Evolutionary conservation across 2,113 vertebrate species (phyloP), one percentile per base, ranked within the genome.

Genomic region (Shinisaurus crocodilurus): DNA sequence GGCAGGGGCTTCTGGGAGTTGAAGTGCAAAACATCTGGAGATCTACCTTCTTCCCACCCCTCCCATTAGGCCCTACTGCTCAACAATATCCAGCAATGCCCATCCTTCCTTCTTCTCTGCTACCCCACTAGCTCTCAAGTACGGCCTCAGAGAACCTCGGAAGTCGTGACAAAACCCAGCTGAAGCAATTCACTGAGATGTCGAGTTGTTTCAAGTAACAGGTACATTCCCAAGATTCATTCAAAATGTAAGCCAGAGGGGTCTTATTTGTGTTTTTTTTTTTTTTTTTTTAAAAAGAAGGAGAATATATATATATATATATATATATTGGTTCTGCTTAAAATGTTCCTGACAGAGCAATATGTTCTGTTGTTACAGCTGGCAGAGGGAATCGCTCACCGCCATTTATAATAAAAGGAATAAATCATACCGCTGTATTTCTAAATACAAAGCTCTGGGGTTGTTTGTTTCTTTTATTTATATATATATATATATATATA

Each of bases 371-470:
- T 82, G 37, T 83, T 89, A 57, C 6, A 89, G 29, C 32, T 25
- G 7, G 40, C 3, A 34, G 48, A 83, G 79, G 34, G 77, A 89
- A 82, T 45, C 20, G n/a, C 54, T 74, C 29, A n/a, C 50, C 8
- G 2, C 34, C 67, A 75, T 82, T 82, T 82, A 57, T 83, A 89
- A 89, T 45, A 74, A 82, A 81, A 82, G 29, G 69, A 72, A 89
- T 89, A 74, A 83, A 89, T 83, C 80, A 75, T 34, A 63, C 50
- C 32, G 48, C 81, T 83, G n/a, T 82, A 45, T 89, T 75, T 89
- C 88, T 89, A 74, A 57, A 63, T 48, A 89, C 37, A 89, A 82
- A 43, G n/a, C 67, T 37, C 75, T n/a, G 40, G 13, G 57, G 32
- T 74, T 88, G 40, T 23, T 72, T 25, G 20, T 9, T 72, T 29